These are phyloP conservation scores for Drosophila fulvimacula DNA, from an alignment of 2,888 invertebrate species.

Conservation along the genomic window DNA sequence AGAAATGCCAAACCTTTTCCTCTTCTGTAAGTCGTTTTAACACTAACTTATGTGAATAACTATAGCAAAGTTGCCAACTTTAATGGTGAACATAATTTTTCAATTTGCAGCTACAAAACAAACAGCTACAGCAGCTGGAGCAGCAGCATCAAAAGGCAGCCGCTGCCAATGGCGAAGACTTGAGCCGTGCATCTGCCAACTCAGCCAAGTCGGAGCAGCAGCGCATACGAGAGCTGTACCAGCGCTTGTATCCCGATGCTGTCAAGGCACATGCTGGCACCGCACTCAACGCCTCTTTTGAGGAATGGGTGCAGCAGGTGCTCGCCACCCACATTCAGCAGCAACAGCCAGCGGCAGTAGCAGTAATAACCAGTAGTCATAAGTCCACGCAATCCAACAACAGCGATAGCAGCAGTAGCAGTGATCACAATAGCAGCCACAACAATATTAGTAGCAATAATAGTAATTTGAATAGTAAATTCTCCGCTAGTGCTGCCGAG, in stretches of 20 bases:
- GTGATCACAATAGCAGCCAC: slow-evolving; percentile 64
- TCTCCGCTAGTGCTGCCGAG: slow-evolving; percentile 62
- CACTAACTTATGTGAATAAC: background rate
- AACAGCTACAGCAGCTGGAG: slow-evolving; percentile 64
- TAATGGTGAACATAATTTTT: slow-evolving; percentile 1
- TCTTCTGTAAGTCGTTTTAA: background rate
- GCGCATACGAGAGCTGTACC: slow-evolving; percentile 81
- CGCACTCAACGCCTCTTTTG: slow-evolving; percentile 82
- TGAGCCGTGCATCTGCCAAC: slow-evolving; percentile 34
- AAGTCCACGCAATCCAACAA: slow-evolving; percentile 82
- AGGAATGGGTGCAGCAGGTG: slow-evolving; percentile 84
- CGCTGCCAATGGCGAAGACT: slow-evolving; percentile 42
- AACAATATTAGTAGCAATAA: slow-evolving; percentile 81
- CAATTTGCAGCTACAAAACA: slow-evolving; percentile 75
- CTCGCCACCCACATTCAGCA: slow-evolving; percentile 80
- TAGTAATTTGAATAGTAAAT: slow-evolving; percentile 79
- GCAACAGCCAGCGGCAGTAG: slow-evolving; percentile 63
- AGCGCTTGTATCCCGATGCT: slow-evolving; percentile 84
- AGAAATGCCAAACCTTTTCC: background rate
- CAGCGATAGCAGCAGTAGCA: slow-evolving; percentile 66
- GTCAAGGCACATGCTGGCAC: slow-evolving; percentile 76
- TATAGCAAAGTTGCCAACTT: background rate
- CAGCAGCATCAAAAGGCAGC: slow-evolving; percentile 56
- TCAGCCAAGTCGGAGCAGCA: slow-evolving; percentile 76
- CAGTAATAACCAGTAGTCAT: slow-evolving; percentile 73